phyloP scores from a whole-genome alignment of 2,888 invertebrate species.

The Eulithis testata region DNA sequence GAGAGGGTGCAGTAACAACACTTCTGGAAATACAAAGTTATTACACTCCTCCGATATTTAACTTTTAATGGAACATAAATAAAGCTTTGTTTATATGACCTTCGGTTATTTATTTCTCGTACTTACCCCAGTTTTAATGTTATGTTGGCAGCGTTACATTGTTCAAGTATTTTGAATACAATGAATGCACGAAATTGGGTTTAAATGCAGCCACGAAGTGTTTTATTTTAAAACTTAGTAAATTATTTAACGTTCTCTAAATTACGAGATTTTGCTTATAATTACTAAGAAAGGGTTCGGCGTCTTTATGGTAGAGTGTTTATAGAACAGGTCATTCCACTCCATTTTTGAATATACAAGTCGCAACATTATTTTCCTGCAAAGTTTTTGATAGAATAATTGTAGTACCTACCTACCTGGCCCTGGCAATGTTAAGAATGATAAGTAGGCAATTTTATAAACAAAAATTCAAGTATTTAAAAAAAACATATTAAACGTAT shows the following conservation, averaged over 20 bases:
- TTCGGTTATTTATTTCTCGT: slow-evolving; percentile 39
- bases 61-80: slow-evolving; percentile 41
- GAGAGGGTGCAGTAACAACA: slow-evolving; percentile 44
- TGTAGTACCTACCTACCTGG: too few relatives aligned
- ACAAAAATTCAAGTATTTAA: too few relatives aligned
- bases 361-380: too few relatives aligned
- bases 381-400: too few relatives aligned
- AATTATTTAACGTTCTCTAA: not conserved
- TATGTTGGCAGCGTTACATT: slow-evolving; percentile 40
- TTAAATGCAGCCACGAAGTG: slow-evolving; percentile 28
- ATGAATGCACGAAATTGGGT: slow-evolving; percentile 29
- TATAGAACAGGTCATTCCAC: not conserved
- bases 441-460: too few relatives aligned
- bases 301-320: not conserved
- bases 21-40: slow-evolving; percentile 18
- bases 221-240: slow-evolving; percentile 19
- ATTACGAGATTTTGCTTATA: not conserved
- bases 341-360: too few relatives aligned
- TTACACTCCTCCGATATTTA: slow-evolving; percentile 25
- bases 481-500: too few relatives aligned
- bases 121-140: slow-evolving; percentile 43
- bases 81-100: slow-evolving; percentile 42
- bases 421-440: too few relatives aligned
- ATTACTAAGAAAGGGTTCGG: not conserved
- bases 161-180: slow-evolving; percentile 40